Base-by-base conservation (phyloP, 1,140 invertebrate genomes). In the Drosophila neocordata region DNA sequence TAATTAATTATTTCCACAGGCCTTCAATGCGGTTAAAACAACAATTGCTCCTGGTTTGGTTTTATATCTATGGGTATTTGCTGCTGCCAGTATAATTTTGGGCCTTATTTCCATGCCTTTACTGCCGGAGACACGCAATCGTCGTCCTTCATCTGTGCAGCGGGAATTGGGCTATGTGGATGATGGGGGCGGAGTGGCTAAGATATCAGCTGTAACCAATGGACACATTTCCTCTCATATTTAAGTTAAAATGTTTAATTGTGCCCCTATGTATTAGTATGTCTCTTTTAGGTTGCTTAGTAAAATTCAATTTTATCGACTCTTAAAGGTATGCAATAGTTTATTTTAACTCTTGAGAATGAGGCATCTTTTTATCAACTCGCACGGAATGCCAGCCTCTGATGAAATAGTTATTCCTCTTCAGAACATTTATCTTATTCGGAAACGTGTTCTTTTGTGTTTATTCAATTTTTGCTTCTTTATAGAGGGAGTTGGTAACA, bases 11-110 rank as follows among this genome's bases (percentile, higher is more conserved):
- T 62, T 6, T 34, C 15, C 58, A 11, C 44, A 87, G 83, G 83
- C 59, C 6, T 87, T 87, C 8, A 88, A 87, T 38, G 79, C 84
- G 0, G 75, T 87, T 0, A 87, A 88, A 41, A 61, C 67, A 44
- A 34, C 74, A 6, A 38, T 67, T 7, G 71, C 72, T 0, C 75
- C 78, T 3, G 79, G 79, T 0, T 18, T 87, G 9, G 56, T 76
- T 1, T 68, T 78, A 0, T 87, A 87, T 13, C 35, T 87, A n/a
- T 88, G 83, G 83, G 84, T 88, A 0, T 87, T 87, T 55, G 83
- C 83, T 7, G 79, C 55, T 12, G 75, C 83, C 15, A 83, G 79
- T 1, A 71, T 87, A 18, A 68, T 82, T 20, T 75, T 88, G 44
- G 83, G 75, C 0, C 60, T 87, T 0, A 71, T 88, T 48, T 87